A percentile compares a stretch with the other conserved stretches of the same genome.
These are phyloP conservation scores for Trematocara variabile DNA, from an alignment of 2,113 vertebrate species.

Conservation along the genomic window DNA sequence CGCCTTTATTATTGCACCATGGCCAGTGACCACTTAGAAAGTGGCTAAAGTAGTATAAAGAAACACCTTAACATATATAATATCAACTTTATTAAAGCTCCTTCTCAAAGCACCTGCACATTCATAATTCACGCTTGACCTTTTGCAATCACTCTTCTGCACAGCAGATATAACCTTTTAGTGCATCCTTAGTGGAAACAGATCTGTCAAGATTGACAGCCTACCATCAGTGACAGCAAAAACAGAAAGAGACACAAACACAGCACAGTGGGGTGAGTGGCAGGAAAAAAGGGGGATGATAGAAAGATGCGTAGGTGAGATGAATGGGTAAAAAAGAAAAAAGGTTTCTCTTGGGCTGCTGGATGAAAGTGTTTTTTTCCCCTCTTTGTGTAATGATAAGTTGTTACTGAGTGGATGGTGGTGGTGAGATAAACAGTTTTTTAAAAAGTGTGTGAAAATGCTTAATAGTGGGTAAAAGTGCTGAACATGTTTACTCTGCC, in stretches of 20 bases:
- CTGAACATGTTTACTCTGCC: conserved; percentile 35
- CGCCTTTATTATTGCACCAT: not conserved
- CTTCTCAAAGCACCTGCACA: not conserved
- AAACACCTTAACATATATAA: not conserved
- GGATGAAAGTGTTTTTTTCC: not conserved
- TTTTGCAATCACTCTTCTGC: not conserved
- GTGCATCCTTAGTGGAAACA: not conserved
- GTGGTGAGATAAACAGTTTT: conserved; percentile 32
- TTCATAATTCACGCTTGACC: conserved; percentile 28
- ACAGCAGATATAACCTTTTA: conserved; percentile 1
- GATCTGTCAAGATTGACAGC: conserved; percentile 39
- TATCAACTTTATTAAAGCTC: not conserved
- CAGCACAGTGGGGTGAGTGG: not conserved
- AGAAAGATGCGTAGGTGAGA: not conserved
- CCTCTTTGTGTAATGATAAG: conserved; percentile 8
- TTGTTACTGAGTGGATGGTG: conserved; percentile 48
- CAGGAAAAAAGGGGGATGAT: not conserved
- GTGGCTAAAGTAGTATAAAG: not conserved
- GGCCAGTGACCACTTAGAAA: not conserved
- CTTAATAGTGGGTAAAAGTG: conserved; percentile 27
- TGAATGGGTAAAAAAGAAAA: not conserved
- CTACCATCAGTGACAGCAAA: not conserved
- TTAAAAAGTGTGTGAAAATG: conserved; percentile 33
- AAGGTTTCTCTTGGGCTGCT: not conserved
- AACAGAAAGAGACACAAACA: not conserved